Percentiles rank a stretch among this genome's conserved stretches.
Conservation (phyloP, 2,888 invertebrate genomes). For the Aromia moschata region DNA sequence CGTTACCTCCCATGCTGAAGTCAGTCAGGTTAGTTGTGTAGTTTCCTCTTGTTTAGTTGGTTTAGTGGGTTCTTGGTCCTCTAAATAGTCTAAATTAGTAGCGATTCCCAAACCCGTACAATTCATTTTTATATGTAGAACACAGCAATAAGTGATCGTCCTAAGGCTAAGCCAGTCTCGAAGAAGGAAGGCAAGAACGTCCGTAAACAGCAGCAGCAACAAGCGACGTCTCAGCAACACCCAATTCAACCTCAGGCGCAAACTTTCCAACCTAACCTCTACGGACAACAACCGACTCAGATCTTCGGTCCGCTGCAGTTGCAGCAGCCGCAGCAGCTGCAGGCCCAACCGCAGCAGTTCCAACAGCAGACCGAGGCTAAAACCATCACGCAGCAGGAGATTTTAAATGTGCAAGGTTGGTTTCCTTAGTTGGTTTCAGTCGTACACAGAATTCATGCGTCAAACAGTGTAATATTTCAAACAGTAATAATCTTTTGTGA, state of each 20-base stretch:
- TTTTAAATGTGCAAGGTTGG: conserved; percentile 53
- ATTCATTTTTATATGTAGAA: conserved; percentile 62
- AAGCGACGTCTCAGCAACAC: conserved; percentile 38
- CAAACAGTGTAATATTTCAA: too few relatives aligned
- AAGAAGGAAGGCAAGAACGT: conserved; percentile 82
- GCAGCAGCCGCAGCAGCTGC: conserved; percentile 61
- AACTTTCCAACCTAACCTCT: conserved; percentile 56
- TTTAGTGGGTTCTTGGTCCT: too few relatives aligned
- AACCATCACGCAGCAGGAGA: conserved; percentile 50
- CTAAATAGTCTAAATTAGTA: too few relatives aligned
- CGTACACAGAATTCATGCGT: conserved; percentile 4
- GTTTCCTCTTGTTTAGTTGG: too few relatives aligned
- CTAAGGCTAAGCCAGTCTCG: conserved; percentile 82
- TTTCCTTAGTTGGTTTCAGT: neutral
- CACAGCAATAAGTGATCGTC: conserved; percentile 84
- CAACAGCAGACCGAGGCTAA: conserved; percentile 39
- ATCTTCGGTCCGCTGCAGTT: conserved; percentile 61
- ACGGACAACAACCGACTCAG: conserved; percentile 63
- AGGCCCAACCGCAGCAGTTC: conserved; percentile 59
- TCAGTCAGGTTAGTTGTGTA: conserved; percentile 63
- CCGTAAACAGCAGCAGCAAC: conserved; percentile 67
- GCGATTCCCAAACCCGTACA: too few relatives aligned
- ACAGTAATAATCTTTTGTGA: too few relatives aligned
- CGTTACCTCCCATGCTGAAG: conserved; percentile 66
- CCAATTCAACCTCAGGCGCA: conserved; percentile 42